Evolutionary conservation across 2,888 invertebrate species (phyloP).

Genomic region (Xylota segnis): DNA sequence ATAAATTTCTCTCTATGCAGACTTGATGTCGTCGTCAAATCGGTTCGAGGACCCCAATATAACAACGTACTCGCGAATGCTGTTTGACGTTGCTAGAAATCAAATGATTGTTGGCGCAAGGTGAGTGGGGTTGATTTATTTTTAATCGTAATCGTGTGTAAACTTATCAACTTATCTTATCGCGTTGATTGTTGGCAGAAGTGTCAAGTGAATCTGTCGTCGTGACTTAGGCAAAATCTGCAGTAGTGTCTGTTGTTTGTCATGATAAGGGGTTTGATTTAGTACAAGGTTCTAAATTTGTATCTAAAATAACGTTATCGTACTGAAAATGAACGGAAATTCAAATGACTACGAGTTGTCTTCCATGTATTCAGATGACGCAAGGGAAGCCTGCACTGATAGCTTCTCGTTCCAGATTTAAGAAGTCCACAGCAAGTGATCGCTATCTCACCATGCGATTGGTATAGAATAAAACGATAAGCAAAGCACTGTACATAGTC

Average conservation of each 20-base stretch:
- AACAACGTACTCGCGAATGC: conserved; percentile 91
- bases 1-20: conserved; percentile 86
- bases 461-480: conserved; percentile 50
- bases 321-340: neutral
- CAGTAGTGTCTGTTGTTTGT: neutral
- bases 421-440: conserved; percentile 39
- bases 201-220: conserved; percentile 33
- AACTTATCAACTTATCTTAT: conserved; percentile 60
- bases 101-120: conserved; percentile 96
- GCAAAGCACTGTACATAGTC: conserved; percentile 15
- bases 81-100: conserved; percentile 94
- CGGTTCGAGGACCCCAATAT: conserved; percentile 90
- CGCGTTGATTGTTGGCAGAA: conserved; percentile 13
- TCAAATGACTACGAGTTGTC: conserved; percentile 1
- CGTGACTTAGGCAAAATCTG: neutral
- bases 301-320: too few relatives aligned
- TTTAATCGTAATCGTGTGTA: conserved; percentile 39
- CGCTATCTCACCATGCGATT: conserved; percentile 28
- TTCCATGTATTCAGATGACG: conserved; percentile 6
- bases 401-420: conserved; percentile 57
- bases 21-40: conserved; percentile 88
- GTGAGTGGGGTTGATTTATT: conserved; percentile 86
- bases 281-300: neutral
- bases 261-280: neutral
- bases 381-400: conserved; percentile 27